phyloP scores from a whole-genome alignment of 2,888 invertebrate genomes.

The Drosophila neonasuta region DNA sequence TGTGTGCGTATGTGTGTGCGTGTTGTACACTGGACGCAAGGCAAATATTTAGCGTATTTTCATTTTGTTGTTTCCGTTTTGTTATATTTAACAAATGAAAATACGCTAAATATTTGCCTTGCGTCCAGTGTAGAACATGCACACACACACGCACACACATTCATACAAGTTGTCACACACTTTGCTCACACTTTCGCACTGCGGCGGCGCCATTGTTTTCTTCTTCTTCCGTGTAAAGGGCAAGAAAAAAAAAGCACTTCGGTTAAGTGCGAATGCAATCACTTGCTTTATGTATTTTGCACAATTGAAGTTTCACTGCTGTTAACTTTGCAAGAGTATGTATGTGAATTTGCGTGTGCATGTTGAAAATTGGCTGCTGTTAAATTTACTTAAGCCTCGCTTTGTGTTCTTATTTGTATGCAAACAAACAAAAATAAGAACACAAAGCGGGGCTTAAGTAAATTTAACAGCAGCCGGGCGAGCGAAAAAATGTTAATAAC shows the following conservation, averaged over 20 bases:
- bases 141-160: constrained; percentile 32
- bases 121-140: constrained; percentile 44
- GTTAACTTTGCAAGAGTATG: neutral
- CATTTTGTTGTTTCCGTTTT: constrained; percentile 4
- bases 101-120: constrained; percentile 60
- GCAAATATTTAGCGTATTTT: constrained; percentile 57
- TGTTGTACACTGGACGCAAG: constrained; percentile 39
- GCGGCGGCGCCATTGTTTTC: constrained; percentile 6
- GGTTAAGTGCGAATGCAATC: constrained; percentile 6
- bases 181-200: constrained; percentile 34
- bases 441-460: constrained; percentile 30
- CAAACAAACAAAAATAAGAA: neutral
- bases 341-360: constrained; percentile 30
- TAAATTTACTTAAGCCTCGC: constrained; percentile 37
- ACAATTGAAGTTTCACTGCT: neutral
- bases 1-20: constrained; percentile 37
- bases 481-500: constrained; percentile 62
- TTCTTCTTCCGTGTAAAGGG: neutral
- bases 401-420: neutral
- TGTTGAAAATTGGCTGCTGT: constrained; percentile 30
- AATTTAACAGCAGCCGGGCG: constrained; percentile 38
- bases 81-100: neutral
- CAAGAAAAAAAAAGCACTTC: constrained; percentile 16
- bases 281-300: neutral
- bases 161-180: neutral